Evolutionary conservation across 2,113 vertebrate species (phyloP).

Genomic region (Callaeas wilsoni): DNA sequence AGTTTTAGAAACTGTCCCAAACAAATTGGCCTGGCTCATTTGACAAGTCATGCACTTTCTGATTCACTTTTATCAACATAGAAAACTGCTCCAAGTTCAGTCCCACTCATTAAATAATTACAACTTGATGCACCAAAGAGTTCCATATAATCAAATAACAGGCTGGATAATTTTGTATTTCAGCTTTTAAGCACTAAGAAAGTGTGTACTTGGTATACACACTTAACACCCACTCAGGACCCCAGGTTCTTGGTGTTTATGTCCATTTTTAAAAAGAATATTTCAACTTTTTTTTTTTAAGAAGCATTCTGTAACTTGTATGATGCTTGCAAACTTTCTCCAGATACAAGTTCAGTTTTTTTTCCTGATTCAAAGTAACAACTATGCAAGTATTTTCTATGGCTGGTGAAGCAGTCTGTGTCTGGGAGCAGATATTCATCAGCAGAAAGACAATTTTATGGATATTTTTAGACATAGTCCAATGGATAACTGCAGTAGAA

Average conservation of each 20-base stretch:
- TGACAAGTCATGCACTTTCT: not conserved
- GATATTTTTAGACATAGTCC: not conserved
- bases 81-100: not conserved
- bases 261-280: not conserved
- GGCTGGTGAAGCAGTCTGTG: slow-evolving; percentile 80
- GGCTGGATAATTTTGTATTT: not conserved
- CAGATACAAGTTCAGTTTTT: slow-evolving; percentile 78
- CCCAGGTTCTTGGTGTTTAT: not conserved
- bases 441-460: not conserved
- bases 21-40: not conserved
- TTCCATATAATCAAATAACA: not conserved
- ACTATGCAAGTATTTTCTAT: slow-evolving; percentile 83
- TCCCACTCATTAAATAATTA: not conserved
- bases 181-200: not conserved
- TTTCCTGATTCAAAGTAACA: slow-evolving; percentile 80
- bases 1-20: not conserved
- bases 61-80: not conserved
- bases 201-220: not conserved
- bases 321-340: slow-evolving; percentile 74
- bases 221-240: not conserved
- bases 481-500: not conserved
- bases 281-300: not conserved
- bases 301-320: slow-evolving; percentile 68
- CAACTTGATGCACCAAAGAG: not conserved
- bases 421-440: not conserved